These are phyloP conservation scores for Trichechus manatus DNA, from an alignment of 2,113 vertebrate species.

Conservation along the genomic window DNA sequence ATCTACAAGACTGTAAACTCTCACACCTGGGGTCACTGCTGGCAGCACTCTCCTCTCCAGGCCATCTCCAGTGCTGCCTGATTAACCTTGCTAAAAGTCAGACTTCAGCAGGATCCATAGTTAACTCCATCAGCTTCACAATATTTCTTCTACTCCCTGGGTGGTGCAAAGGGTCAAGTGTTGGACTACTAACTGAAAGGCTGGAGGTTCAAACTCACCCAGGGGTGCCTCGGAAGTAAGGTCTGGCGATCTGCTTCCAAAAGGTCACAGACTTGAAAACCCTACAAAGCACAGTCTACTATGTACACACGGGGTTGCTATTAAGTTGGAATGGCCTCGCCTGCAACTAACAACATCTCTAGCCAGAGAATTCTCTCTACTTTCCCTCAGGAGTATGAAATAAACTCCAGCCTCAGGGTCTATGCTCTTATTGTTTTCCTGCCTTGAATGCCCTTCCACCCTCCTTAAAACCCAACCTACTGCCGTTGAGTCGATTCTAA, in stretches of 20 bases:
- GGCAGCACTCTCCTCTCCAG: neutral
- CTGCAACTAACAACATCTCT: too few species aligned
- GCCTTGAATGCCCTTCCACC: neutral
- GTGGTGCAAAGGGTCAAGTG: neutral
- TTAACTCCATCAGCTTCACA: neutral
- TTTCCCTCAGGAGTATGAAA: neutral
- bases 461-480: neutral
- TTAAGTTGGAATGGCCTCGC: neutral
- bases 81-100: neutral
- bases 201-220: neutral
- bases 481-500: too few species aligned
- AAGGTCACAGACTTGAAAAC: neutral
- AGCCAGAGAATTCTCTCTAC: neutral
- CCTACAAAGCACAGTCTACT: neutral
- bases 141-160: neutral
- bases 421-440: neutral
- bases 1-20: neutral
- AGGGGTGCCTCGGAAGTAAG: neutral
- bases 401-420: neutral
- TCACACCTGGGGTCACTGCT: neutral
- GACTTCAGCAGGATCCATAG: neutral
- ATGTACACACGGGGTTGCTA: neutral
- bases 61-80: too few species aligned
- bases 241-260: neutral
- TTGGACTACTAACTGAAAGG: neutral